Conservation (phyloP, 2,797 vertebrate genomes). For the Acipenser ruthenus region DNA sequence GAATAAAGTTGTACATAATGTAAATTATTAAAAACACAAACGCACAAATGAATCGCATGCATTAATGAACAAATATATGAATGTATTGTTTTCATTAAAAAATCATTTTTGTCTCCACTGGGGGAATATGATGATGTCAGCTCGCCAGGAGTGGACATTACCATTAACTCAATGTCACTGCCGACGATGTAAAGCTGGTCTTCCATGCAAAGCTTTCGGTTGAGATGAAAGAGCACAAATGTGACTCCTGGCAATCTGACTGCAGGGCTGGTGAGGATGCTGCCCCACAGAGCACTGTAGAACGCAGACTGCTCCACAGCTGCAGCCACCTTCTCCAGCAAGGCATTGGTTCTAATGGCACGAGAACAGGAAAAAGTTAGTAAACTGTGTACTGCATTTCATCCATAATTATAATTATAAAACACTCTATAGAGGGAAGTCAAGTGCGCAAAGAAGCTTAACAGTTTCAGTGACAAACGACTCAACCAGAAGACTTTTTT, state of each 20-base stretch:
- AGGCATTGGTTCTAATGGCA: constrained; percentile 73
- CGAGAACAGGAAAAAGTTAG: not conserved
- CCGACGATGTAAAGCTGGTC: constrained; percentile 96
- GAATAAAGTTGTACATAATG: no score
- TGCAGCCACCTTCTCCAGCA: constrained; percentile 90
- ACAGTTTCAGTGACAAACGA: not conserved
- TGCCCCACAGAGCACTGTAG: constrained; percentile 97
- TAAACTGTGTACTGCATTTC: not conserved
- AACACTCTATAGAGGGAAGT: not conserved
- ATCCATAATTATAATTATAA: not conserved
- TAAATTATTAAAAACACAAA: no score
- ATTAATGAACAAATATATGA: no score
- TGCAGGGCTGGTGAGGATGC: constrained; percentile 91
- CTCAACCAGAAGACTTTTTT: not conserved
- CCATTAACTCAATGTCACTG: constrained; percentile 97
- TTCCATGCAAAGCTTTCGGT: constrained; percentile 96
- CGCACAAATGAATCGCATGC: no score
- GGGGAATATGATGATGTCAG: no score
- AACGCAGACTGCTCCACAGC: constrained; percentile 94
- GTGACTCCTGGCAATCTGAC: constrained; percentile 91
- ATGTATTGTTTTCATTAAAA: no score
- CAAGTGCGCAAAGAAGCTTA: not conserved
- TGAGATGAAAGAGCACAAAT: constrained; percentile 90
- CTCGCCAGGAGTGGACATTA: constrained; percentile 33
- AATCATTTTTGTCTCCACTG: no score